These are phyloP conservation scores for Motacilla alba DNA, from an alignment of 2,113 vertebrate species.

Conservation along the genomic window DNA sequence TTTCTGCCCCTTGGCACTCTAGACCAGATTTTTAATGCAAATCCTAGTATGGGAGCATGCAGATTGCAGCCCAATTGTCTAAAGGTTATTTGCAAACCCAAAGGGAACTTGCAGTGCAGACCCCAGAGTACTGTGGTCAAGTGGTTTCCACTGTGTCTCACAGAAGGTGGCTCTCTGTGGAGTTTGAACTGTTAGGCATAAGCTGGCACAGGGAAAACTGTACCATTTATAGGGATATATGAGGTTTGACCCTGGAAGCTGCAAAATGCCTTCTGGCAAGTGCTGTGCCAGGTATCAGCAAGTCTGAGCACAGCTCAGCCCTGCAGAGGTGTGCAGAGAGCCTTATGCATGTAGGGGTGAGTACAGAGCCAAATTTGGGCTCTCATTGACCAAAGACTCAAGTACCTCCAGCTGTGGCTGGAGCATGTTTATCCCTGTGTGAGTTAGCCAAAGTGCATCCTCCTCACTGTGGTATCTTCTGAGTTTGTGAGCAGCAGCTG, in stretches of 20 bases:
- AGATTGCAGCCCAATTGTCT: neutral
- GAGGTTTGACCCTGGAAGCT: neutral
- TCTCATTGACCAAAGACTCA: neutral
- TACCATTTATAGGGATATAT: neutral
- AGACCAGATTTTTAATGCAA: neutral
- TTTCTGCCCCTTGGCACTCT: neutral
- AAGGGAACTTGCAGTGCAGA: neutral
- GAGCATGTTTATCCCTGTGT: neutral
- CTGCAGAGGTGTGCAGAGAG: neutral
- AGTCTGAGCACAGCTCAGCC: neutral
- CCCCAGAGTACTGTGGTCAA: accelerated
- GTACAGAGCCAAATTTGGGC: neutral
- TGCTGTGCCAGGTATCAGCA: neutral
- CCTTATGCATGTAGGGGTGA: neutral
- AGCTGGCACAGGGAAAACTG: neutral
- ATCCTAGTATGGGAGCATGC: neutral
- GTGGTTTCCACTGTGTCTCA: neutral
- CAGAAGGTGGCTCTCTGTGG: neutral
- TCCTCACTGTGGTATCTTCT: neutral
- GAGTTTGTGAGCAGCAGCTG: neutral
- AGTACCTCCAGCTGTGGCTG: neutral
- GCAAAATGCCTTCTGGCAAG: neutral
- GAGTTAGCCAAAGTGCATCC: neutral
- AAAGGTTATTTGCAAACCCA: neutral
- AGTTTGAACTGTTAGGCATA: neutral